Conservation (phyloP, 2,888 invertebrate genomes). For the Aspidiotus destructor region DNA sequence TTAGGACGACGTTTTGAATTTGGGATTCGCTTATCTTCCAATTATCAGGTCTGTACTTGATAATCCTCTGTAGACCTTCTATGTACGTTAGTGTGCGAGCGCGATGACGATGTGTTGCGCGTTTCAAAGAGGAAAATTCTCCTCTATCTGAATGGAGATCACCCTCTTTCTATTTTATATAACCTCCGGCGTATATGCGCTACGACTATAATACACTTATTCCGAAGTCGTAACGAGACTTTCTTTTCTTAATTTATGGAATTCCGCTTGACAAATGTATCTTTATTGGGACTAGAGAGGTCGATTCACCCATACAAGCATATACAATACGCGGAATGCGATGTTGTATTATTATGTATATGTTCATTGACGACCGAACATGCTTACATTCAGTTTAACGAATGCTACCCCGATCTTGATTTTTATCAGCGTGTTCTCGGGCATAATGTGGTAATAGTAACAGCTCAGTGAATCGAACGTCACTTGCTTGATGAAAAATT, state of each 20-base stretch:
- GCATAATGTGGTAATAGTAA: too few relatives aligned
- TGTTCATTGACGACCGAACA: too few relatives aligned
- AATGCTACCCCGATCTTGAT: too few relatives aligned
- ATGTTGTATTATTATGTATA: too few relatives aligned
- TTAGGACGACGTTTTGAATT: conserved; percentile 23
- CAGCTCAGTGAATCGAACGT: too few relatives aligned
- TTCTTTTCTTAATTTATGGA: conserved; percentile 29
- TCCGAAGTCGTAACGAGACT: conserved; percentile 9
- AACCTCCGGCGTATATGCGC: neutral
- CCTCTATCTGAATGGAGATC: conserved; percentile 28
- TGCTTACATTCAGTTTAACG: too few relatives aligned
- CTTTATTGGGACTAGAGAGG: conserved; percentile 7
- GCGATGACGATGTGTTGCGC: neutral
- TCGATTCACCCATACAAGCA: too few relatives aligned
- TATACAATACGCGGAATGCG: too few relatives aligned
- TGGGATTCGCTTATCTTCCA: conserved; percentile 28
- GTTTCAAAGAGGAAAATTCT: conserved; percentile 1
- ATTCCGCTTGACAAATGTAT: conserved; percentile 26
- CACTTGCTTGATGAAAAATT: too few relatives aligned
- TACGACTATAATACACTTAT: too few relatives aligned
- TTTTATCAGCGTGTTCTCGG: too few relatives aligned
- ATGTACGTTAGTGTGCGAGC: neutral
- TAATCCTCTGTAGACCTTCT: conserved; percentile 14
- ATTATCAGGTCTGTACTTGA: conserved; percentile 26
- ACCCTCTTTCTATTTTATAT: conserved; percentile 22